Percentiles rank a stretch among this genome's conserved stretches.
These are phyloP conservation scores for Pristiophorus japonicus DNA, from an alignment of 2,113 vertebrate genomes.

Conservation along the genomic window DNA sequence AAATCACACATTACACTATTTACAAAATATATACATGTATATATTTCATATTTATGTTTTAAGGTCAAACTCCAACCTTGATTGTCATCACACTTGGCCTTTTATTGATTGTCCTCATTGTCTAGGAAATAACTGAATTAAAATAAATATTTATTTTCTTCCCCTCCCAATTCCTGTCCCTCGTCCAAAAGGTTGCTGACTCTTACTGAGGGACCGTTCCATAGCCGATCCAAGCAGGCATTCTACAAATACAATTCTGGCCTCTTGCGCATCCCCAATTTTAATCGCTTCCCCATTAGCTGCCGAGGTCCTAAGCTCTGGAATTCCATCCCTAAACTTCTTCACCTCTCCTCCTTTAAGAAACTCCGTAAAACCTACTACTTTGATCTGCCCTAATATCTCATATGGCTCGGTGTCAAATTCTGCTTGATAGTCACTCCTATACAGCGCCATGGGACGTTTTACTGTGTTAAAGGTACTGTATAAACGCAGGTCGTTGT, in stretches of 20 bases:
- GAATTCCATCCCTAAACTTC: not conserved
- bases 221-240: not conserved
- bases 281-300: too few species aligned
- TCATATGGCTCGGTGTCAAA: too few species aligned
- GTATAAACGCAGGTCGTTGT: not conserved
- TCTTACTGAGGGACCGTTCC: not conserved
- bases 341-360: not conserved
- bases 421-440: not conserved
- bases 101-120: not conserved
- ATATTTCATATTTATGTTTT: not conserved
- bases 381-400: not conserved
- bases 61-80: not conserved
- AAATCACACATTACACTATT: constrained; percentile 42
- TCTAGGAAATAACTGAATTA: not conserved
- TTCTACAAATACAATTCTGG: not conserved
- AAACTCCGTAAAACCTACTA: not conserved
- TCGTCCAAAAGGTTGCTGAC: not conserved
- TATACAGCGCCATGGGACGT: not conserved
- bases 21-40: constrained; percentile 37
- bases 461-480: not conserved
- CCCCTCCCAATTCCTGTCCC: not conserved
- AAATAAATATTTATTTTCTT: not conserved
- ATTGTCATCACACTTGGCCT: not conserved
- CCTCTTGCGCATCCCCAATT: not conserved
- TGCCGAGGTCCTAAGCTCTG: not conserved